Conservation (phyloP, 2,113 vertebrate genomes). For the Eleginops maclovinus region DNA sequence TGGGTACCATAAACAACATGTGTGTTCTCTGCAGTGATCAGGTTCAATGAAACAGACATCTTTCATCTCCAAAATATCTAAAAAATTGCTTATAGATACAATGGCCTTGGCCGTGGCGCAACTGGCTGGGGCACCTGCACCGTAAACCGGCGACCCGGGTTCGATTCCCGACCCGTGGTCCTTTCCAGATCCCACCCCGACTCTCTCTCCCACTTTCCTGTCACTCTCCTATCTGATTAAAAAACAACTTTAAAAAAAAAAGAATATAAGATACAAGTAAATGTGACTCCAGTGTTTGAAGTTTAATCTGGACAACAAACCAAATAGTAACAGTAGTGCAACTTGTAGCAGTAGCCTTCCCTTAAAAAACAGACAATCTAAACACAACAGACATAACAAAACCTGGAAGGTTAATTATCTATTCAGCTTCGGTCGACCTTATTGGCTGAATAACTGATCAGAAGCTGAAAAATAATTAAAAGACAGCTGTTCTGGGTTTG, state of each 20-base stretch:
- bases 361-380: constrained; percentile 20
- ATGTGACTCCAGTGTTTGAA: constrained; percentile 66
- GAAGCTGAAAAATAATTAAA: neutral
- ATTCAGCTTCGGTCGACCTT: constrained; percentile 5
- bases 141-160: too few relatives aligned
- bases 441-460: neutral
- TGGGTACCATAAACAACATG: neutral
- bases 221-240: too few relatives aligned
- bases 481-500: constrained; percentile 12
- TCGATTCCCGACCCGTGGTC: too few relatives aligned
- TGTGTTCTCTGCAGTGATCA: neutral
- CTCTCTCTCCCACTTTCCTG: too few relatives aligned
- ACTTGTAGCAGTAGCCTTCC: constrained; percentile 52
- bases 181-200: too few relatives aligned
- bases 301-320: constrained; percentile 67
- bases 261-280: neutral
- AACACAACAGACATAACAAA: constrained; percentile 38
- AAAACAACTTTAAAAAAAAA: too few relatives aligned
- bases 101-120: too few relatives aligned
- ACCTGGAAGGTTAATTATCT: neutral
- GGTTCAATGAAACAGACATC: neutral
- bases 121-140: too few relatives aligned
- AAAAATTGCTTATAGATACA: neutral
- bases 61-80: neutral
- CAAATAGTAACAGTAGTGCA: constrained; percentile 63